Percentiles rank a stretch among this genome's conserved stretches.
phyloP scores from a whole-genome alignment of 2,113 vertebrate species.

The Mobula hypostoma region DNA sequence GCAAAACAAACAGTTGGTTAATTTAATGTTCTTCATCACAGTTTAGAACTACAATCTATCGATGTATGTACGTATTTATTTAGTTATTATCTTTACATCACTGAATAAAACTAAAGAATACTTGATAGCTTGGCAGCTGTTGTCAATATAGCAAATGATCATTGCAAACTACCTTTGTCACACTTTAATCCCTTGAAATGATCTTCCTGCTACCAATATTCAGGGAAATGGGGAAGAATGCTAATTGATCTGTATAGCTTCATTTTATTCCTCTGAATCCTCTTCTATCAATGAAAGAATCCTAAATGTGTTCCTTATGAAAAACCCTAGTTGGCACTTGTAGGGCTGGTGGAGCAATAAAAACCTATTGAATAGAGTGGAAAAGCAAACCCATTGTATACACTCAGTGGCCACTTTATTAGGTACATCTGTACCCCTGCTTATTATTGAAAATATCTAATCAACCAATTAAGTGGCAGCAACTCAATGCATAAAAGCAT shows the following conservation, averaged over 20 bases:
- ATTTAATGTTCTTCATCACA: not conserved
- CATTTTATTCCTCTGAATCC: not conserved
- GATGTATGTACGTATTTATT: no score
- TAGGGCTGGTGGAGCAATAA: no score
- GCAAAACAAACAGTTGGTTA: not conserved
- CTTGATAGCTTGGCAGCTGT: not conserved
- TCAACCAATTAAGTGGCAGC: no score
- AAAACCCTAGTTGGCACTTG: no score
- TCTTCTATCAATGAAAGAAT: not conserved
- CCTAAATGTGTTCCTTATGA: no score
- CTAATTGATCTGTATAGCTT: not conserved
- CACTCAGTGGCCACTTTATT: no score
- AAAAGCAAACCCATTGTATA: no score
- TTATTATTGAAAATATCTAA: no score
- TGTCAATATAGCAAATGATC: not conserved
- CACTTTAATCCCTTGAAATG: not conserved
- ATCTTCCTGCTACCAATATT: not conserved
- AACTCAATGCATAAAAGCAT: no score
- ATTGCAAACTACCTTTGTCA: not conserved
- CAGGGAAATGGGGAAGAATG: not conserved
- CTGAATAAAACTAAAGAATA: not conserved
- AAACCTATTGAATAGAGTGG: no score
- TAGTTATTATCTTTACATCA: not conserved
- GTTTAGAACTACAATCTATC: not conserved
- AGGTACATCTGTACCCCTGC: no score